phyloP scores from a whole-genome alignment of 1,140 invertebrate species.

The Drosophila watanabei region DNA sequence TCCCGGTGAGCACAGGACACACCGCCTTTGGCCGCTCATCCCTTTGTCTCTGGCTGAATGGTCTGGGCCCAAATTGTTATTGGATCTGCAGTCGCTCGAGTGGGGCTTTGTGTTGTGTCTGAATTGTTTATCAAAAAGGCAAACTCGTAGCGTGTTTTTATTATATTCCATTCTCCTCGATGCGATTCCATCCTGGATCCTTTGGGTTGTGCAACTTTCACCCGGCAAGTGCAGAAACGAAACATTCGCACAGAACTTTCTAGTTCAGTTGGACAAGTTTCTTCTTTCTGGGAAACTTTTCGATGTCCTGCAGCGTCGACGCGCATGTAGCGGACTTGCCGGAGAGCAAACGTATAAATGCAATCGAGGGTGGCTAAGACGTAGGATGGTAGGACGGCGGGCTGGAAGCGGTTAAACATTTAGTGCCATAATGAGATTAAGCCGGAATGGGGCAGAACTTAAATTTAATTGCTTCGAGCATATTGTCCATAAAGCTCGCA shows the following conservation, averaged over 20 bases:
- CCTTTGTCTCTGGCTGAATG: constrained; percentile 14
- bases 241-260: constrained; percentile 47
- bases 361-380: constrained; percentile 14
- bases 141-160: constrained; percentile 40
- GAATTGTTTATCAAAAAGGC: constrained; percentile 50
- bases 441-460: constrained; percentile 15
- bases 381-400: background rate
- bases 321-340: constrained; percentile 13
- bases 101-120: constrained; percentile 31
- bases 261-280: constrained; percentile 50
- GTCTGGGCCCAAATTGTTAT: constrained; percentile 28
- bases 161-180: constrained; percentile 25
- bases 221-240: constrained; percentile 42
- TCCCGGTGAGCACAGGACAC: constrained; percentile 2
- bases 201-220: constrained; percentile 14
- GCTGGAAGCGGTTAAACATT: constrained; percentile 30
- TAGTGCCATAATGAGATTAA: constrained; percentile 41
- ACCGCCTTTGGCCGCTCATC: constrained; percentile 2
- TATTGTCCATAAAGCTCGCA: background rate
- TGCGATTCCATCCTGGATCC: constrained; percentile 26
- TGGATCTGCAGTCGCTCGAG: constrained; percentile 23
- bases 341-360: constrained; percentile 28
- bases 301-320: constrained; percentile 45
- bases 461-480: constrained; percentile 29
- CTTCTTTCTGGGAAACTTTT: constrained; percentile 44